A percentile compares a stretch with the other conserved stretches of the same genome.
These are phyloP conservation scores for Phenganax marumi DNA, from an alignment of 92 coral and sea anemone species.

Conservation along the genomic window DNA sequence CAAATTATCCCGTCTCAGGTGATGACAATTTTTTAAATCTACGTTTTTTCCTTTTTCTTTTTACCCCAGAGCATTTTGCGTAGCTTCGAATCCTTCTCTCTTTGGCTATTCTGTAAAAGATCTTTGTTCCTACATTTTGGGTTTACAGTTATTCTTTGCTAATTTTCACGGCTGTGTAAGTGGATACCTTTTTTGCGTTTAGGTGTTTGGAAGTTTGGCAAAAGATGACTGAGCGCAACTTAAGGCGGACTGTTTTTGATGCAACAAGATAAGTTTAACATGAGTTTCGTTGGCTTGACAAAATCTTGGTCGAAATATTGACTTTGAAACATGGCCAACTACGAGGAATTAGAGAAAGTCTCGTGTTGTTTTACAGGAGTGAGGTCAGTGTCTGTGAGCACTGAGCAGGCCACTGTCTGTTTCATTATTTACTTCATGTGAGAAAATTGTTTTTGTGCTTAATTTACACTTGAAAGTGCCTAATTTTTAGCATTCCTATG, in stretches of 20 bases:
- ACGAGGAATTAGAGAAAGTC: too few species aligned
- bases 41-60: background rate
- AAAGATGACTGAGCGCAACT: slow-evolving; percentile 47
- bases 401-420: background rate
- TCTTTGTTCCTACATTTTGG: background rate
- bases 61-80: too few species aligned
- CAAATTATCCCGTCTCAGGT: slow-evolving; percentile 87
- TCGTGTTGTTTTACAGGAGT: too few species aligned
- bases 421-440: background rate
- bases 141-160: too few species aligned
- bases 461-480: background rate
- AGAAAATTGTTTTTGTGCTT: background rate
- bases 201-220: slow-evolving; percentile 76
- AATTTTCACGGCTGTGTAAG: background rate
- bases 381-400: too few species aligned
- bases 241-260: background rate
- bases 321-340: too few species aligned
- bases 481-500: background rate
- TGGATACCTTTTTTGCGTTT: background rate
- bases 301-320: too few species aligned
- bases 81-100: background rate
- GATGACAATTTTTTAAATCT: background rate
- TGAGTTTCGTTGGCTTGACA: too few species aligned
- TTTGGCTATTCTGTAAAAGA: background rate
- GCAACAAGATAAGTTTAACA: background rate